These are phyloP conservation scores for Gnathonemus longibarbis DNA, from an alignment of 2,113 vertebrate genomes.

Conservation along the genomic window DNA sequence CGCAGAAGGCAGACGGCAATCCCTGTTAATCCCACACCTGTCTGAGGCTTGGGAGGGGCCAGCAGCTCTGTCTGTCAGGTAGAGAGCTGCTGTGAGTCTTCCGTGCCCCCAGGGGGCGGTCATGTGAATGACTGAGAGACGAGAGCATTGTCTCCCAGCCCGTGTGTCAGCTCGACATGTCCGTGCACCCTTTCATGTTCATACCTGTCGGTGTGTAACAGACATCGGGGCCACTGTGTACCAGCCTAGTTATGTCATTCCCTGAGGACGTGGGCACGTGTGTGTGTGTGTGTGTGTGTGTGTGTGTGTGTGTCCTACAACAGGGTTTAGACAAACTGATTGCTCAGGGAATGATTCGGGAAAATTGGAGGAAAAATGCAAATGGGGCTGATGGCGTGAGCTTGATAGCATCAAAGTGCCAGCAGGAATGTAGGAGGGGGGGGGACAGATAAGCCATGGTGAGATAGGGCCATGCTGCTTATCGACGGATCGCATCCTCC, in stretches of 20 bases:
- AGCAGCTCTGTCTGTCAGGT: neutral
- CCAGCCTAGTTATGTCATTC: neutral
- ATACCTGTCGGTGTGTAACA: neutral
- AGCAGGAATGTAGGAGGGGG: neutral
- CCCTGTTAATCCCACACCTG: constrained; percentile 13
- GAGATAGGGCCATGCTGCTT: neutral
- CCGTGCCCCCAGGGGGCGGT: neutral
- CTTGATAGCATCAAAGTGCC: neutral
- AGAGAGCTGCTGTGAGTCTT: neutral
- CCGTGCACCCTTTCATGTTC: neutral
- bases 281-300: neutral
- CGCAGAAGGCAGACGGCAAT: neutral
- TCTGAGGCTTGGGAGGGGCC: neutral
- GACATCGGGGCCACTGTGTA: neutral
- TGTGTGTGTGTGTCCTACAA: neutral
- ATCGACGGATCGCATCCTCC: neutral
- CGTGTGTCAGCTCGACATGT: neutral
- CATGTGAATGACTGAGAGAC: neutral
- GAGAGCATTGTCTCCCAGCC: neutral
- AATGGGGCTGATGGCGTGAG: neutral
- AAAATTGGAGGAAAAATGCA: neutral
- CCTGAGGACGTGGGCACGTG: neutral
- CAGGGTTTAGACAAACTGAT: neutral
- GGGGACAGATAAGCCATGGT: neutral
- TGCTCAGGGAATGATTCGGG: neutral